phyloP scores from a whole-genome alignment of 2,797 vertebrate genomes.

The Esox masquinongy region DNA sequence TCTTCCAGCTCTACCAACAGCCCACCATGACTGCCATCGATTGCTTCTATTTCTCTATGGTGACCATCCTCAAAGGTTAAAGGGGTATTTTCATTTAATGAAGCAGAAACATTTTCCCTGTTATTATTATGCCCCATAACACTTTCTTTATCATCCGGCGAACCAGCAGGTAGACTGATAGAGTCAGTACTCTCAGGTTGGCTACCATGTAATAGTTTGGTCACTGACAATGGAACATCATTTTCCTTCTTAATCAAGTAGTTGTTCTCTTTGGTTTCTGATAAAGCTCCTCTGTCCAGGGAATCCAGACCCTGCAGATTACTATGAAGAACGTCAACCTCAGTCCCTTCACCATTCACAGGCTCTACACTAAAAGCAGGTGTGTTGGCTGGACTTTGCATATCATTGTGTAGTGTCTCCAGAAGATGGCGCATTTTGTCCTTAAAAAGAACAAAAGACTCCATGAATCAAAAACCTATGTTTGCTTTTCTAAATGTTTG shows the following conservation, averaged over 20 bases:
- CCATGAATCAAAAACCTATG: neutral
- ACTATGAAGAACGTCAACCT: slow-evolving; percentile 36
- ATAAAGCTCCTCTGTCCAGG: neutral
- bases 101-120: slow-evolving; percentile 9
- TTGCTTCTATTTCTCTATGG: slow-evolving; percentile 28
- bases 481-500: neutral
- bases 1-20: slow-evolving; percentile 65
- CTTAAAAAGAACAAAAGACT: slow-evolving; percentile 64
- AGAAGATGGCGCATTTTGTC: slow-evolving; percentile 89
- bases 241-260: slow-evolving; percentile 24
- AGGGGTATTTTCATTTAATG: slow-evolving; percentile 12
- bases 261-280: slow-evolving; percentile 45
- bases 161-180: slow-evolving; percentile 3
- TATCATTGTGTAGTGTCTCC: slow-evolving; percentile 81
- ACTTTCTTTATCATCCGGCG: slow-evolving; percentile 18
- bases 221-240: slow-evolving; percentile 20
- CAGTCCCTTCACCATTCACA: slow-evolving; percentile 16
- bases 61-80: slow-evolving; percentile 28
- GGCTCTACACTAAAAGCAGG: slow-evolving; percentile 30
- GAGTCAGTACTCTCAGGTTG: slow-evolving; percentile 36
- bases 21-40: slow-evolving; percentile 36
- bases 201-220: slow-evolving; percentile 29
- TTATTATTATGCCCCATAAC: slow-evolving; percentile 18
- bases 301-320: slow-evolving; percentile 42
- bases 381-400: slow-evolving; percentile 63